A percentile compares a stretch with the other conserved stretches of the same genome.
Evolutionary conservation across 2,797 vertebrate genomes (phyloP).

Genomic region (Novumbra hubbsi): DNA sequence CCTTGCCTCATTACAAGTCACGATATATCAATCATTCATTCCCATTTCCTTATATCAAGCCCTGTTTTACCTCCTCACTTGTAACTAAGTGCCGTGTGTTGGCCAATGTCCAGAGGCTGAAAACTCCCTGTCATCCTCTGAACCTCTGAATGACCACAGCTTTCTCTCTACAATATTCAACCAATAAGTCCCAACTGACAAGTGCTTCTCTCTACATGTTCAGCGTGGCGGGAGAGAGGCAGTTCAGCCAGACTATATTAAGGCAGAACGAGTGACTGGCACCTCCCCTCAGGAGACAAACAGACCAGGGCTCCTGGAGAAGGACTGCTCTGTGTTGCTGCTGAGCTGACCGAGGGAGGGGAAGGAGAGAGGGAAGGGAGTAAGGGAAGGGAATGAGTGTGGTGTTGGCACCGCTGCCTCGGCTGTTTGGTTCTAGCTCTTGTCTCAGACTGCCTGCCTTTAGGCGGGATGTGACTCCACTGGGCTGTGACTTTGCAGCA

Average conservation of each 20-base stretch:
- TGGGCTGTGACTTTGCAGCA: too few species aligned
- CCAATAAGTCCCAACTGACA: constrained; percentile 70
- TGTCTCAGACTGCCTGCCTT: not conserved
- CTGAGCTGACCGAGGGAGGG: constrained; percentile 32
- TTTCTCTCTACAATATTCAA: constrained; percentile 72
- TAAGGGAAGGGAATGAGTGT: constrained; percentile 37
- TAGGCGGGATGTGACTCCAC: not conserved
- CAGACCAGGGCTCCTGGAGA: constrained; percentile 67
- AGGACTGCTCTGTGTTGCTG: constrained; percentile 68
- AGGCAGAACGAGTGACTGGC: constrained; percentile 68
- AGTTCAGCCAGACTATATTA: constrained; percentile 74
- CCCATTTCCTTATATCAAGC: too few species aligned
- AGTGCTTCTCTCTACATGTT: constrained; percentile 51
- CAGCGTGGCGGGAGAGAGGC: constrained; percentile 16
- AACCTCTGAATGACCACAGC: constrained; percentile 59
- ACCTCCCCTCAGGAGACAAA: constrained; percentile 70
- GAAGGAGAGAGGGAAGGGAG: constrained; percentile 52
- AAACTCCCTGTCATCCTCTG: too few species aligned
- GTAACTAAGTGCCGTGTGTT: too few species aligned
- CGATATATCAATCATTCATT: constrained; percentile 10
- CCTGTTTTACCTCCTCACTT: too few species aligned
- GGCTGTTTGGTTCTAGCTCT: constrained; percentile 43
- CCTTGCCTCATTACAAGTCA: constrained; percentile 30
- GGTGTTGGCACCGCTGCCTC: constrained; percentile 51
- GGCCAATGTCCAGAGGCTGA: too few species aligned